Evolutionary conservation across 1,140 invertebrate species (phyloP), one percentile per base, ranked within the genome.

Genomic region (Anadara kagoshimensis): DNA sequence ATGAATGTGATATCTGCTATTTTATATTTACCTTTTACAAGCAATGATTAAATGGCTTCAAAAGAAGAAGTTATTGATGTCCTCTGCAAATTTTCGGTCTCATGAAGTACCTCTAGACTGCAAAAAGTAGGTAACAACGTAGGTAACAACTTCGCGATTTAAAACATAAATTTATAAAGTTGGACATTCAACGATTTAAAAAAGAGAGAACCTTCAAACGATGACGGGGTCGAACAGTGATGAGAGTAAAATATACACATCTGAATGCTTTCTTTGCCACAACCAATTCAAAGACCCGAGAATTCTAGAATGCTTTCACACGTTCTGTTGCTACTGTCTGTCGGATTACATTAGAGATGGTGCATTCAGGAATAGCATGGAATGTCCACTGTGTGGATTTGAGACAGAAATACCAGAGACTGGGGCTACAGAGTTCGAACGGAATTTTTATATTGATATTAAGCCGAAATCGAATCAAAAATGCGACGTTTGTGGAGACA

Each of bases 401-500:
- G 54, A 47, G 20, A 65, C 41, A 20, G 58, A 58, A 1, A 22
- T 72, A 36, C 70, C 70, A 8, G 43, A 66, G 29, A 43, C 58
- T 51, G 61, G 51, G 18, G 62, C 45, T 14, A 56, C 57, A 11
- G 56, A 20, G 2, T 49, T 72, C 36, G 47, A 44, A 22, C 58
- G 29, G 47, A 72, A 72, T 43, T 59, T 44, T n/a, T 72, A 58
- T 49, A 47, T 65, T 47, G 16, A 43, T 20, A 22, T 44, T 12
- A 45, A 26, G n/a, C 36, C 36, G 8, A 54, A 71, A 5, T 59
- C 29, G 18, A 56, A 43, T 26, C 22, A 51, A 14, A 71, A 71
- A n/a, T 71, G 69, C 56, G 69, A 64, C 56, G 51, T 71, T 22
- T 71, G 69, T 44, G 59, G 58, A 36, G 58, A 71, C 12, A 63